A percentile compares a stretch with the other conserved stretches of the same genome.
phyloP scores from a whole-genome alignment of 2,113 vertebrate species.

The Lota lota region DNA sequence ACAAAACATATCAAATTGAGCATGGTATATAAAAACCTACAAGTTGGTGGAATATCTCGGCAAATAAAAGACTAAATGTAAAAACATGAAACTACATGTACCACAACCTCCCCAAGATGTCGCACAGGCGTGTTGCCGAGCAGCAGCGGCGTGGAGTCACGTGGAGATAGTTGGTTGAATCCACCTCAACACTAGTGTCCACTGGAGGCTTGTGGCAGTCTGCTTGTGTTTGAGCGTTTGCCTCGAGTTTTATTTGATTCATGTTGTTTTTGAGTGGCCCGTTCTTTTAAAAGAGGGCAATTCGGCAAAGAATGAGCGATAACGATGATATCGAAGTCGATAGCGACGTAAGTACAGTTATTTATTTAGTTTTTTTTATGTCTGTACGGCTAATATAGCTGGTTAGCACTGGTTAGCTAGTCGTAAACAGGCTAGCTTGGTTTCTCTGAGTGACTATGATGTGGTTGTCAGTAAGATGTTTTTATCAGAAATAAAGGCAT shows the following conservation, averaged over 20 bases:
- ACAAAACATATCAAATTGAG: not conserved
- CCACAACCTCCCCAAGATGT: not conserved
- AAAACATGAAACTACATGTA: conserved; percentile 43
- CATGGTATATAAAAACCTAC: not conserved
- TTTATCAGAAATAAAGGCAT: conserved; percentile 2
- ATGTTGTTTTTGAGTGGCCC: conserved; percentile 69
- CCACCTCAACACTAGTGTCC: conserved; percentile 51
- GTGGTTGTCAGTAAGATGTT: conserved; percentile 18
- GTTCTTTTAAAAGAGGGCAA: conserved; percentile 55
- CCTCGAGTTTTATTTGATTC: conserved; percentile 55
- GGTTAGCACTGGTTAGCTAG: not conserved
- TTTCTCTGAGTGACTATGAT: conserved; percentile 40
- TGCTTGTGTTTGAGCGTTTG: conserved; percentile 47
- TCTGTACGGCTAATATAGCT: conserved; percentile 2
- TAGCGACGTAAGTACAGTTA: conserved; percentile 88
- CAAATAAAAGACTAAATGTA: not conserved
- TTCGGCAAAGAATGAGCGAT: conserved; percentile 90
- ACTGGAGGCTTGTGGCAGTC: conserved; percentile 57
- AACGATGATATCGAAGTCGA: conserved; percentile 99
- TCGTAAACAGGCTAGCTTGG: conserved; percentile 42
- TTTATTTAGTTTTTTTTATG: conserved; percentile 12
- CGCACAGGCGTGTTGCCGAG: conserved; percentile 37
- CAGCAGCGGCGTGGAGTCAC: conserved; percentile 65
- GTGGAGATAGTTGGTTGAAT: conserved; percentile 60
- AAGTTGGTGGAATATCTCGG: not conserved